Evolutionary conservation across 2,888 invertebrate genomes (phyloP), one percentile per base, ranked within the genome.

Genomic region (Lithophane leautieri): DNA sequence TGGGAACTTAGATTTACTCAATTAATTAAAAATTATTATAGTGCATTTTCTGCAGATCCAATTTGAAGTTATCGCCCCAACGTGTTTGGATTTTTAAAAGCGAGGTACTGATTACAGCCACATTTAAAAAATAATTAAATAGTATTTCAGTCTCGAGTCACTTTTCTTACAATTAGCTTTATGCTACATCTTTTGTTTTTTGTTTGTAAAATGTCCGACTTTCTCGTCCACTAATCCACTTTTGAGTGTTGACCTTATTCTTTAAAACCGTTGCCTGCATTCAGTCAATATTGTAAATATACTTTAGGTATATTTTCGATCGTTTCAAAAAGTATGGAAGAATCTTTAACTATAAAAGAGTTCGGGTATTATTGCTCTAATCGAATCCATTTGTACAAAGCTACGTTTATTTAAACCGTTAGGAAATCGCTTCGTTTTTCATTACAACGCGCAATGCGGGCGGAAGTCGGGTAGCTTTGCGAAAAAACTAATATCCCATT

Each of bases 401-500:
- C 81, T 79, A 86, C 79, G 76, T 88, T 89, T 89, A 87, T 90
- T 88, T 83, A 83, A 87, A 84, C 84, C 62, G 77, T 79, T 85
- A 89, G 95, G 95, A 95, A 94, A 95, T 95, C 92, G 93, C 89
- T 93, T 94, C 93, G 92, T 95, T 95, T 95, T 94, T 93, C 94
- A 93, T 93, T 89, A 94, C 92, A 94, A 95, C 95, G 88, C 89
- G 90, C 91, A 86, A 90, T 90, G 89, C 87, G 85, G 91, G 86
- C 92, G 94, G 93, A 93, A 89, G 92, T 90, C 85, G 91, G 91
- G 92, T 92, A 91, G 92, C 92, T 91, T 92, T 90, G 91, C 91
- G 92, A 94, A 94, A 94, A 95, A 95, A 95, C 94, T 95, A 95
- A 95, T 95, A 94, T 94, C 93, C 95, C 92, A 94, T 94, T 93